Percentiles rank a stretch among this genome's conserved stretches.
Evolutionary conservation across 2,797 vertebrate genomes (phyloP).

Genomic region (Neostethus bicornis): DNA sequence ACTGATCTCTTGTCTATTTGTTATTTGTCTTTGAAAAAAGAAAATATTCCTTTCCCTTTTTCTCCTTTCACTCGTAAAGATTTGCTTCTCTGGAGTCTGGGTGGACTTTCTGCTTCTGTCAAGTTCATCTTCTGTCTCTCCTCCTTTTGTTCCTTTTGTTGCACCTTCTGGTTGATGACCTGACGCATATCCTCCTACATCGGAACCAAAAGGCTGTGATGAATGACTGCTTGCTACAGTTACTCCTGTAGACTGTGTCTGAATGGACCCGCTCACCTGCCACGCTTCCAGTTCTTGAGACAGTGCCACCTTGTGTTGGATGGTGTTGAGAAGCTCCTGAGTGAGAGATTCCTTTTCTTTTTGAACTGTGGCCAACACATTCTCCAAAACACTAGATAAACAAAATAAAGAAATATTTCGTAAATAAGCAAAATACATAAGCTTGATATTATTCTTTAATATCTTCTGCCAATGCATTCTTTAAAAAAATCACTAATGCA

Average conservation of each 20-base stretch:
- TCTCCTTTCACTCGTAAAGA: constrained; percentile 78
- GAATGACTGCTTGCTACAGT: background rate
- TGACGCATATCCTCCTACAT: constrained; percentile 84
- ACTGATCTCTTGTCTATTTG: background rate
- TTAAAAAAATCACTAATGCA: no score
- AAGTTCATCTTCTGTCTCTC: constrained; percentile 56
- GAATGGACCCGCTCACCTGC: constrained; percentile 73
- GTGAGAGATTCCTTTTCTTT: constrained; percentile 82
- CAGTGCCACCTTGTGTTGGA: constrained; percentile 82
- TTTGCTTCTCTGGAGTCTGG: constrained; percentile 75
- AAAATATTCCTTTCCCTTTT: constrained; percentile 76
- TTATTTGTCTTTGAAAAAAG: constrained; percentile 78
- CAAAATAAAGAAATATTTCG: background rate
- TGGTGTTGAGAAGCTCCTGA: constrained; percentile 84
- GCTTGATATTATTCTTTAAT: no score
- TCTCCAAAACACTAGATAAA: constrained; percentile 70
- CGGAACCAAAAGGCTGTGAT: background rate
- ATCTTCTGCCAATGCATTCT: no score
- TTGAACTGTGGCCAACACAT: constrained; percentile 56
- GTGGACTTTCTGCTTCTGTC: constrained; percentile 28
- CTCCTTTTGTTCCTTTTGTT: constrained; percentile 69
- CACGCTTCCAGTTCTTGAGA: constrained; percentile 84
- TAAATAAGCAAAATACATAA: no score
- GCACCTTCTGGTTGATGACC: constrained; percentile 82
- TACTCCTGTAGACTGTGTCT: background rate